phyloP scores from a whole-genome alignment of 2,797 vertebrate species.

The Xenops minutus region DNA sequence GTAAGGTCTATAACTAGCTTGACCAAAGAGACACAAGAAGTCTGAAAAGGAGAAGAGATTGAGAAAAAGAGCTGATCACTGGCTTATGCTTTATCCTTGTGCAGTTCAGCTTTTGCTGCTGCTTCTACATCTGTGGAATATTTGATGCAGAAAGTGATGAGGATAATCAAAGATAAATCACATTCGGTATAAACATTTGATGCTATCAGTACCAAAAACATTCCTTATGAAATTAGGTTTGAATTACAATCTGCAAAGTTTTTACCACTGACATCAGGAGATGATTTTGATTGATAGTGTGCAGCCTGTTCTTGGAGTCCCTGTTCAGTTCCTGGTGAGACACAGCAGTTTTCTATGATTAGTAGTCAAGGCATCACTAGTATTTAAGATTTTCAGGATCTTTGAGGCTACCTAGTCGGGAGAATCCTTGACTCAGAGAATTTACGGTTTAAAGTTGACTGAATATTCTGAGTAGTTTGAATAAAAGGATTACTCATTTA shows the following conservation, averaged over 20 bases:
- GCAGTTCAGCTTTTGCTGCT: neutral
- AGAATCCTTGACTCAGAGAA: neutral
- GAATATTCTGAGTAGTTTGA: neutral
- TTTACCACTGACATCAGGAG: neutral
- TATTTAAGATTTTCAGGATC: neutral
- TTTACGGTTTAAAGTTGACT: neutral
- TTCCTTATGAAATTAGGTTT: neutral
- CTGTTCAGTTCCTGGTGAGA: neutral
- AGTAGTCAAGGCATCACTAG: neutral
- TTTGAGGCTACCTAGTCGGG: neutral
- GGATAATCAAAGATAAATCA: neutral
- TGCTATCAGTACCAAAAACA: neutral
- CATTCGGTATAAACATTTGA: neutral
- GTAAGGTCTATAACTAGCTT: too few relatives aligned
- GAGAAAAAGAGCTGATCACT: too few relatives aligned
- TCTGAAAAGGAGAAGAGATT: too few relatives aligned
- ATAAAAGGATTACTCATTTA: neutral
- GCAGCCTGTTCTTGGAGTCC: neutral
- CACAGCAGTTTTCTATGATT: neutral
- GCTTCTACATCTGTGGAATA: neutral
- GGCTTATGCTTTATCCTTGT: neutral
- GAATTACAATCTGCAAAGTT: neutral
- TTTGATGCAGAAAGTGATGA: neutral
- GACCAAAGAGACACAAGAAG: too few relatives aligned
- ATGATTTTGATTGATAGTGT: neutral